Evolutionary conservation across 2,888 invertebrate genomes (phyloP).

Genomic region (Epinotia brunnichana): DNA sequence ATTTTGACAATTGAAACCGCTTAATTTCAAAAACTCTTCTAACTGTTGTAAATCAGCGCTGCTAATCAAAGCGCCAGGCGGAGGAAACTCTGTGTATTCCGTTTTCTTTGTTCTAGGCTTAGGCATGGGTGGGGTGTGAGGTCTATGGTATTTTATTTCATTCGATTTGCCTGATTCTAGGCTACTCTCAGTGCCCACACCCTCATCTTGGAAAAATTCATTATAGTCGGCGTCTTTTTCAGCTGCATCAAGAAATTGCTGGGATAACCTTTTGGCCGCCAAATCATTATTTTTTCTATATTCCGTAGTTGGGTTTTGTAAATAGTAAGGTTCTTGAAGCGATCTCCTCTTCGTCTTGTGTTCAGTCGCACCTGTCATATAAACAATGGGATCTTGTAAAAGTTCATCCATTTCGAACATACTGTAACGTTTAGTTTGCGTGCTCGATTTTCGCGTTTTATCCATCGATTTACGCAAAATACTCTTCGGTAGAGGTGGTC

Average conservation of each 20-base stretch:
- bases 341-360: slow-evolving; percentile 87
- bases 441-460: slow-evolving; percentile 78
- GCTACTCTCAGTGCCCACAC: slow-evolving; percentile 85
- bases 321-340: slow-evolving; percentile 89
- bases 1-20: slow-evolving; percentile 87
- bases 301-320: slow-evolving; percentile 80
- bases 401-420: slow-evolving; percentile 90
- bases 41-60: slow-evolving; percentile 87
- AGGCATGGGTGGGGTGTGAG: slow-evolving; percentile 81
- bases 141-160: slow-evolving; percentile 77
- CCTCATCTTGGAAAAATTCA: slow-evolving; percentile 85
- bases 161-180: slow-evolving; percentile 84
- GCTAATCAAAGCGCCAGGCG: slow-evolving; percentile 80
- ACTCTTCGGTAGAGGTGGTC: slow-evolving; percentile 89
- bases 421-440: slow-evolving; percentile 88
- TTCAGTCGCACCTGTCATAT: slow-evolving; percentile 76
- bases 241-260: slow-evolving; percentile 81
- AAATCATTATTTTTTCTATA: slow-evolving; percentile 81
- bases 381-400: slow-evolving; percentile 76
- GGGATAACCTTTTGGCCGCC: slow-evolving; percentile 79
- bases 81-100: slow-evolving; percentile 79
- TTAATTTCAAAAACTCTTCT: slow-evolving; percentile 88
- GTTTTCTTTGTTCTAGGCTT: slow-evolving; percentile 79
- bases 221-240: slow-evolving; percentile 82
- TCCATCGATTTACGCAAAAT: slow-evolving; percentile 87